Percentiles rank a stretch among this genome's conserved stretches.
Conservation (phyloP, 2,113 vertebrate species). For the Cyprinodon brontotheroides region DNA sequence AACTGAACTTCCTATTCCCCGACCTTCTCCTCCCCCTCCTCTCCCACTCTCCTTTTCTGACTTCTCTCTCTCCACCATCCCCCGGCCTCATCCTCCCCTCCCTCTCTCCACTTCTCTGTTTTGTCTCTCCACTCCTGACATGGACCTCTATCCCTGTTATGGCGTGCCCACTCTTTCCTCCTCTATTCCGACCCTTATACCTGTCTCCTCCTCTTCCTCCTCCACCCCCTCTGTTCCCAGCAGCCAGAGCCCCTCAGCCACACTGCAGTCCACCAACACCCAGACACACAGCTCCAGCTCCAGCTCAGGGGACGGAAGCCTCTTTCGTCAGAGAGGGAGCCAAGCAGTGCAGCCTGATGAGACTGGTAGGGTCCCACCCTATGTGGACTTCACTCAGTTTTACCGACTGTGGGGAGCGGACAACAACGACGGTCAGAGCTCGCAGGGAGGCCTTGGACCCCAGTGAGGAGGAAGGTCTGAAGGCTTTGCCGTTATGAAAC, state of each 20-base stretch:
- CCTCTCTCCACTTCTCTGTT: slow-evolving; percentile 47
- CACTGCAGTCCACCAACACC: slow-evolving; percentile 95
- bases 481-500: background rate
- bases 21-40: slow-evolving; percentile 14
- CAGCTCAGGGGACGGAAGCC: slow-evolving; percentile 94
- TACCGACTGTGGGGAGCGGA: slow-evolving; percentile 93
- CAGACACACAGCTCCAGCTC: slow-evolving; percentile 98
- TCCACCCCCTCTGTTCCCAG: slow-evolving; percentile 33
- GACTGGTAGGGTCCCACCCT: slow-evolving; percentile 93
- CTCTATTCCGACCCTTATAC: slow-evolving; percentile 37
- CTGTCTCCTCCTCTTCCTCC: slow-evolving; percentile 22
- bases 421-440: slow-evolving; percentile 81
- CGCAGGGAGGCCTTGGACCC: slow-evolving; percentile 64
- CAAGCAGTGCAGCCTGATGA: slow-evolving; percentile 93
- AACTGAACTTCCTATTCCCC: slow-evolving; percentile 55
- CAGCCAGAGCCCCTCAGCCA: slow-evolving; percentile 95
- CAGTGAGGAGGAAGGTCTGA: slow-evolving; percentile 47
- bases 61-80: slow-evolving; percentile 26
- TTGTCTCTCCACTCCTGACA: slow-evolving; percentile 24
- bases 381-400: slow-evolving; percentile 96
- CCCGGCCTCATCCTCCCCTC: slow-evolving; percentile 10
- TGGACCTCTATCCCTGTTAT: slow-evolving; percentile 6
- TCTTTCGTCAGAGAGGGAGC: slow-evolving; percentile 91
- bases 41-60: slow-evolving; percentile 43
- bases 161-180: background rate